Base-by-base conservation (phyloP, 2,888 invertebrate species). In the Plagodis dolabraria region DNA sequence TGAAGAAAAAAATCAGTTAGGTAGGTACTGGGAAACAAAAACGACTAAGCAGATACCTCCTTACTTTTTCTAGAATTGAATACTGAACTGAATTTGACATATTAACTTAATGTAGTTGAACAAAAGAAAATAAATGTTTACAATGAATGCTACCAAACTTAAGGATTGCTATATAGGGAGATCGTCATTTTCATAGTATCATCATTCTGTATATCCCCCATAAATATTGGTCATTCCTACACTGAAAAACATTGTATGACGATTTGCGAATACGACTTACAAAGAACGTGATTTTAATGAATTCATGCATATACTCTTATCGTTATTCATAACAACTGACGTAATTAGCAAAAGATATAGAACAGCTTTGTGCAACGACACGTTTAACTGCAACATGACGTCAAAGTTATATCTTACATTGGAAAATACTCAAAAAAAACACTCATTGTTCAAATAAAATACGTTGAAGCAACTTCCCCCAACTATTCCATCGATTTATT, bases 401-500 rank as follows among this genome's bases (percentile, higher is more conserved):
- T 52, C 45, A 53, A 7, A 34, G 10, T 10, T 7, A 34, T 43
- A 7, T 43, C 8, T 33, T 48, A 48, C 36, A 48, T 48, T 34
- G 5, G 2, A 2, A n/a, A 44, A 12, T 11, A 42, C 9, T 10
- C 42, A 6, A 10, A 8, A 10, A 8, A 7, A 12, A 42, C 6
- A 38, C 9, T 40, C 22, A 22, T 45, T 46, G 45, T 46, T 45
- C 33, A 54, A 47, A 60, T 38, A 33, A 44, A 51, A 47, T 33
- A 36, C 33, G 33, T 44, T 33, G 35, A 34, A 44, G 36, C 33
- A 53, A 47, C 49, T 51, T 12, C 47, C 50, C 42, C 46, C n/a
- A 59, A 54, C 44, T 59, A 59, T 64, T 69, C 66, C 46, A 59
- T 56, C 56, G 63, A 47, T 54, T 60, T 50, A 60, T 63, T 43